These are phyloP conservation scores for Gerosis bhagava DNA, from an alignment of 2,888 invertebrate genomes.

Conservation along the genomic window DNA sequence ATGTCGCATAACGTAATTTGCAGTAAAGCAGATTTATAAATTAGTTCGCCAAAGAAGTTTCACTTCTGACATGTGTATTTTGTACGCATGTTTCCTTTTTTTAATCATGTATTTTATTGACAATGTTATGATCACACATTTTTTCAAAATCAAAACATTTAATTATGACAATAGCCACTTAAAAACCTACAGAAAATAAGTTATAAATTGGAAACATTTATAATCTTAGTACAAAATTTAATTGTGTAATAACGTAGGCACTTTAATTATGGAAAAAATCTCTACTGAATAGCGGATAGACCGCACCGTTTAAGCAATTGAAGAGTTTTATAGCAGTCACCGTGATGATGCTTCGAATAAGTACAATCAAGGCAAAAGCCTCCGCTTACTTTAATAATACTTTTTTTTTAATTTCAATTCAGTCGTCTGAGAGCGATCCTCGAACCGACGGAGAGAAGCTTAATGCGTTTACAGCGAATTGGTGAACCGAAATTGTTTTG, in stretches of 20 bases:
- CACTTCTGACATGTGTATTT: too few relatives aligned
- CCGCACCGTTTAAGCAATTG: slow-evolving; percentile 18
- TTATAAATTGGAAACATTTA: background rate
- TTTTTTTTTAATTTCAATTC: slow-evolving; percentile 18
- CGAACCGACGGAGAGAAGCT: slow-evolving; percentile 6
- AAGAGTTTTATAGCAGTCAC: slow-evolving; percentile 8
- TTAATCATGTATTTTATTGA: too few relatives aligned
- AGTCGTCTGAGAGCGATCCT: slow-evolving; percentile 19
- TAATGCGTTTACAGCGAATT: slow-evolving; percentile 17
- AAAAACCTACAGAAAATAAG: too few relatives aligned
- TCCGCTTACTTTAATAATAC: slow-evolving; percentile 16
- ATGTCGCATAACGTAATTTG: too few relatives aligned
- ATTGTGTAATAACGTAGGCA: background rate
- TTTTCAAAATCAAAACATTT: too few relatives aligned
- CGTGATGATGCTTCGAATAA: slow-evolving; percentile 15
- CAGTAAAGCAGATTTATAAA: too few relatives aligned
- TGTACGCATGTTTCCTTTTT: too few relatives aligned
- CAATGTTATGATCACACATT: too few relatives aligned
- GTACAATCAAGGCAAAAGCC: slow-evolving; percentile 19
- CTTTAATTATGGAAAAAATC: slow-evolving; percentile 16
- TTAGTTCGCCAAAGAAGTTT: too few relatives aligned
- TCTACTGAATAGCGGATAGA: slow-evolving; percentile 1
- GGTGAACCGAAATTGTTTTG: slow-evolving; percentile 17
- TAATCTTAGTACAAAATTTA: background rate
- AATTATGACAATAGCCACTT: too few relatives aligned